Conservation (phyloP, 2,113 vertebrate species). For the Melanostigma gelatinosum region DNA sequence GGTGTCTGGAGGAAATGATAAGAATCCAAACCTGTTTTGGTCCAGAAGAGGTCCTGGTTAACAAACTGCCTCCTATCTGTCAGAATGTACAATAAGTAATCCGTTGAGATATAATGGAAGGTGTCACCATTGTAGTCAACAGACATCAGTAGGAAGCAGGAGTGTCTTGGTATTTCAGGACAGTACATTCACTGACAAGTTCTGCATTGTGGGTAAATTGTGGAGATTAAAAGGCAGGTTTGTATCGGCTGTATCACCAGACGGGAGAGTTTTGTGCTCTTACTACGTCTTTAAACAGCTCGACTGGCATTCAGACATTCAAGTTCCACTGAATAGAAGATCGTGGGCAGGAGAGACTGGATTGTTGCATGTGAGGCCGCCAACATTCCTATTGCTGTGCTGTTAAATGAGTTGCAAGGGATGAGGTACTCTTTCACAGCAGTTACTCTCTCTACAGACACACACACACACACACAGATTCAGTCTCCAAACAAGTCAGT, state of each 20-base stretch:
- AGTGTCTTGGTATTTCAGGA: not conserved
- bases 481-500: constrained; percentile 34
- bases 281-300: not conserved
- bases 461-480: not conserved
- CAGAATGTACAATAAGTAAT: not conserved
- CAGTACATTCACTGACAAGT: constrained; percentile 15
- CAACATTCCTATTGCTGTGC: not conserved
- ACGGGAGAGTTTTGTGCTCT: not conserved
- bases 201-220: not conserved
- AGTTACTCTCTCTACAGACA: constrained; percentile 1
- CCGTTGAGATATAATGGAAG: not conserved
- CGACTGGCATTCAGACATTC: not conserved
- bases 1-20: not conserved
- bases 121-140: constrained; percentile 12
- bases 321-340: constrained; percentile 3
- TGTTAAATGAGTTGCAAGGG: not conserved
- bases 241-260: not conserved
- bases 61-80: not conserved
- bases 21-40: not conserved
- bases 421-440: constrained; percentile 4
- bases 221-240: constrained; percentile 1
- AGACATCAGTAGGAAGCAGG: not conserved
- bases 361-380: not conserved
- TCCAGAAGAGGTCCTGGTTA: not conserved
- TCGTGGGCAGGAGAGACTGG: not conserved